Percentiles rank a stretch among this genome's conserved stretches.
phyloP scores from a whole-genome alignment of 35 echinoderm and acorn worm genomes.

The Apostichopus japonicus region DNA sequence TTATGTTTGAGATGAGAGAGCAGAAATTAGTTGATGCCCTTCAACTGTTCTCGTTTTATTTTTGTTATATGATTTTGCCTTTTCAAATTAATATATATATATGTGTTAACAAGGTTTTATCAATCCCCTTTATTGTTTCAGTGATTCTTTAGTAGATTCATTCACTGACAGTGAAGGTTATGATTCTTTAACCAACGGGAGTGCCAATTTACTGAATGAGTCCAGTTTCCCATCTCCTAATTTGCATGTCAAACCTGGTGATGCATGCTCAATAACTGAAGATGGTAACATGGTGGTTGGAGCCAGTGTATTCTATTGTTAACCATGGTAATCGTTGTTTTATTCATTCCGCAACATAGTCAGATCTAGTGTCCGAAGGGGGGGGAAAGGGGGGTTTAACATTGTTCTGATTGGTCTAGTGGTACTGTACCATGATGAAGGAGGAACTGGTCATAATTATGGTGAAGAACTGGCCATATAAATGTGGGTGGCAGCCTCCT shows the following conservation, averaged over 20 bases:
- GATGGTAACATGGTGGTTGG: slow-evolving; percentile 21
- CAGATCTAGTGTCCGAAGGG: no score
- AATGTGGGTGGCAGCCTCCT: no score
- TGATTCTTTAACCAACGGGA: slow-evolving; percentile 11
- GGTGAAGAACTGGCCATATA: no score
- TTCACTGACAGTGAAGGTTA: slow-evolving; percentile 11
- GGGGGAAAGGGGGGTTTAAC: no score
- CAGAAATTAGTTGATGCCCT: no score
- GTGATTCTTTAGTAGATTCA: slow-evolving; percentile 42
- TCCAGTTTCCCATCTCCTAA: background rate
- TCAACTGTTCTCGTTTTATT: no score
- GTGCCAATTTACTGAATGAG: background rate
- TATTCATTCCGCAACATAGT: background rate
- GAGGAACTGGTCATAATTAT: no score
- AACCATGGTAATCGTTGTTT: slow-evolving; percentile 7
- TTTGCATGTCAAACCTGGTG: slow-evolving; percentile 14
- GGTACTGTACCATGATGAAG: no score
- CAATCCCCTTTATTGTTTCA: slow-evolving; percentile 12
- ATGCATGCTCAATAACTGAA: slow-evolving; percentile 2
- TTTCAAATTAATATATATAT: no score
- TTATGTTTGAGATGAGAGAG: no score
- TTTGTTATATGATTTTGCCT: no score
- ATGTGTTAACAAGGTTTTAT: background rate
- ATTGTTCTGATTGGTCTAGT: no score
- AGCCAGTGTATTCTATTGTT: slow-evolving; percentile 47